Evolutionary conservation across 2,113 vertebrate genomes (phyloP), one percentile per base, ranked within the genome.

Genomic region (Lagopus leucura): DNA sequence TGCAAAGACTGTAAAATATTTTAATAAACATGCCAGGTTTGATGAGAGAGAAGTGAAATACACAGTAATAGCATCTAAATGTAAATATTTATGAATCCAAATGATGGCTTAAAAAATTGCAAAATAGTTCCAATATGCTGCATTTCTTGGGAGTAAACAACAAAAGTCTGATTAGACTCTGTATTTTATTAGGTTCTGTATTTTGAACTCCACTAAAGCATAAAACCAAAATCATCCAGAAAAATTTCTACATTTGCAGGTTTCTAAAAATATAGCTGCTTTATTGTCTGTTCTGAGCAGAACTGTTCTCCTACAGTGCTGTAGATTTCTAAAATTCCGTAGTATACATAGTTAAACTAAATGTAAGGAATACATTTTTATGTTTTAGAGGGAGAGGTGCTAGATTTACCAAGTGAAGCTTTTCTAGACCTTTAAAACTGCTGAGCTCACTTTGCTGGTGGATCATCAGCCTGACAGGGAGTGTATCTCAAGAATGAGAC

Each of bases 11-110:
- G n/a, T 15, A 58, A 76, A 72, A 21, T 74, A 34, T 71, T 95
- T 84, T 79, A 74, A 89, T 84, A 94, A 96, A 84, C 8, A 69
- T 86, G 69, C 32, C 80, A 74, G 30, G 43, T 88, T 61, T 88
- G 73, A 78, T 81, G 36, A 83, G 43, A 93, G 64, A 69, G 69
- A 93, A 57, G 52, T 88, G 52, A 81, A 94, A 77, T 69, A 67
- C 21, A 61, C 8, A 55, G 38, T 81, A 94, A 76, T 54, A 76
- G 9, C 52, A 55, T 82, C 43, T 75, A 48, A 92, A 36, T 45
- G 24, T 86, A 90, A 93, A 91, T 78, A 92, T 76, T 85, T 93
- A 74, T 11, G 1, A 64, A 75, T 84, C 61, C 47, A 69, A 93
- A 93, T 19, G 11, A 42, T 1, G 1, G 25, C 19, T 88, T 82